Evolutionary conservation across 2,113 vertebrate species (phyloP).

Genomic region (Mystacornis crossleyi): DNA sequence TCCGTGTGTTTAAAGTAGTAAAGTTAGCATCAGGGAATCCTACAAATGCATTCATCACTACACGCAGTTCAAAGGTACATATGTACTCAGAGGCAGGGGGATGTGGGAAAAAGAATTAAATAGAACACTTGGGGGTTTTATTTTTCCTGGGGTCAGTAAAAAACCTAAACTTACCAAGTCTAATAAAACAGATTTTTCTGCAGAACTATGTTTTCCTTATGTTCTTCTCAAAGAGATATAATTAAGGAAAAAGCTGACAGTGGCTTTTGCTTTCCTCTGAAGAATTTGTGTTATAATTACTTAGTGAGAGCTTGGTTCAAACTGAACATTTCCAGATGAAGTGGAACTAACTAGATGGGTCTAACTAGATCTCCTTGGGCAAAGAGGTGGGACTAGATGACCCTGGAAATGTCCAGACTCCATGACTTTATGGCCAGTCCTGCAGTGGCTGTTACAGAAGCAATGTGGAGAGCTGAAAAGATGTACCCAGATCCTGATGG

Average conservation of each 20-base stretch:
- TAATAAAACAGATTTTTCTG: background rate
- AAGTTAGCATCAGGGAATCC: background rate
- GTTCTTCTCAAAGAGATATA: background rate
- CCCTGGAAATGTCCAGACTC: background rate
- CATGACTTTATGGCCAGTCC: background rate
- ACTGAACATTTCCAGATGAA: background rate
- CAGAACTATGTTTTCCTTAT: background rate
- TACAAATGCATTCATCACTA: background rate
- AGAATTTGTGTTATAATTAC: background rate
- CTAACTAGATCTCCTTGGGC: background rate
- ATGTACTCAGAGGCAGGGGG: accelerated
- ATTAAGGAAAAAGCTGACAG: background rate
- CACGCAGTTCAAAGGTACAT: background rate
- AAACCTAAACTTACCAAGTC: background rate
- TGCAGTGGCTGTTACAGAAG: background rate
- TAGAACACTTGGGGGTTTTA: background rate
- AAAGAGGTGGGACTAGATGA: background rate
- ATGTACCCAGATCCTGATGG: background rate
- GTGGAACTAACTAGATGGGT: background rate
- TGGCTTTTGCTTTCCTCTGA: background rate
- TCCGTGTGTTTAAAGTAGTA: background rate
- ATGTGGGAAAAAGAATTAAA: background rate
- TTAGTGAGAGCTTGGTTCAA: background rate
- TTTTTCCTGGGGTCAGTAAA: background rate
- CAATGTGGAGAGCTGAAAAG: background rate